These are phyloP conservation scores for Solenopsis invicta DNA, from an alignment of 1,140 invertebrate genomes.

Conservation along the genomic window DNA sequence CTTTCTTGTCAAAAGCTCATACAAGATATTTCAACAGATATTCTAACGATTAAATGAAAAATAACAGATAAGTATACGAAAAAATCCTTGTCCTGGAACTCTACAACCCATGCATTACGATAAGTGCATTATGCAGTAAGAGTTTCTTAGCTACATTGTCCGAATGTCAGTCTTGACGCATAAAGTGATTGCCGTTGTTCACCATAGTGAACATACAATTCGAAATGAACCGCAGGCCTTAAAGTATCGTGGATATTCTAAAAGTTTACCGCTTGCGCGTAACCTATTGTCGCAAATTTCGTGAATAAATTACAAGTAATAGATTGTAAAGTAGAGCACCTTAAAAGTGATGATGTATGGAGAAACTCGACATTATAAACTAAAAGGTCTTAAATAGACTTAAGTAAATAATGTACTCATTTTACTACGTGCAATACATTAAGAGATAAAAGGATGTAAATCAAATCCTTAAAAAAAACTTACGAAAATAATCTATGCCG, in stretches of 20 bases:
- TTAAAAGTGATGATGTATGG: slow-evolving; percentile 53
- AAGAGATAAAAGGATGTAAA: slow-evolving; percentile 69
- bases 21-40: background rate
- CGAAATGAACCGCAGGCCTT: slow-evolving; percentile 44
- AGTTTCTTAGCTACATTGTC: slow-evolving; percentile 55
- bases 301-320: slow-evolving; percentile 74
- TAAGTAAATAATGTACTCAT: slow-evolving; percentile 75
- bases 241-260: slow-evolving; percentile 37
- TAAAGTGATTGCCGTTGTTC: slow-evolving; percentile 75
- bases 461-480: slow-evolving; percentile 67
- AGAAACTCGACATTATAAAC: slow-evolving; percentile 60
- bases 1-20: background rate
- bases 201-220: slow-evolving; percentile 17
- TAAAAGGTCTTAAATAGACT: slow-evolving; percentile 75
- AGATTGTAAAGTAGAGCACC: slow-evolving; percentile 44
- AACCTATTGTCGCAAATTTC: slow-evolving; percentile 67
- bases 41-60: background rate
- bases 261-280: slow-evolving; percentile 42
- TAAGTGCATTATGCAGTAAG: slow-evolving; percentile 57
- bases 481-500: slow-evolving; percentile 73
- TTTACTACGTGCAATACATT: slow-evolving; percentile 65
- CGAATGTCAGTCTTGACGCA: slow-evolving; percentile 76
- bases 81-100: slow-evolving; percentile 15
- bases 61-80: background rate
- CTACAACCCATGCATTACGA: slow-evolving; percentile 71